These are phyloP conservation scores for Contarinia nasturtii DNA, from an alignment of 1,140 invertebrate species.

Conservation along the genomic window DNA sequence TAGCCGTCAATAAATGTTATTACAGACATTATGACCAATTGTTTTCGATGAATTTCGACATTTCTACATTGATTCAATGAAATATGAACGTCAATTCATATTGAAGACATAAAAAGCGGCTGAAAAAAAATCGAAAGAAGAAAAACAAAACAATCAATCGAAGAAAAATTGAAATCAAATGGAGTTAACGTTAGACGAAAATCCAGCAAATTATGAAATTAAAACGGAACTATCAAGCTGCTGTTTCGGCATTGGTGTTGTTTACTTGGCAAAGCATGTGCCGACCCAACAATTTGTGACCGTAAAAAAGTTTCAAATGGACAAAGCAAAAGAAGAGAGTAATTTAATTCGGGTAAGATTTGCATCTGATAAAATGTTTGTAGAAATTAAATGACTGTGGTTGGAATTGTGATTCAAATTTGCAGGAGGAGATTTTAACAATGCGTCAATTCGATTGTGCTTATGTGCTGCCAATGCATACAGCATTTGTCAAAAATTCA, in stretches of 20 bases:
- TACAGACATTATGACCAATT: no score
- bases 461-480: conserved; percentile 52
- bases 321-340: conserved; percentile 42
- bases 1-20: no score
- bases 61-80: no score
- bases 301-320: conserved; percentile 55
- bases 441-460: conserved; percentile 57
- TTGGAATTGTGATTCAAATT: conserved; percentile 14
- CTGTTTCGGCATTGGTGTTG: conserved; percentile 36
- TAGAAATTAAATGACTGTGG: conserved; percentile 2
- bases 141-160: no score
- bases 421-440: conserved; percentile 53
- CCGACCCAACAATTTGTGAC: conserved; percentile 46
- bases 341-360: conserved; percentile 39
- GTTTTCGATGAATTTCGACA: no score
- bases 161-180: background rate
- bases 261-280: conserved; percentile 37
- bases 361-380: conserved; percentile 1
- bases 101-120: no score
- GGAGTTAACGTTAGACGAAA: conserved; percentile 15
- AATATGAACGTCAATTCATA: no score
- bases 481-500: conserved; percentile 49
- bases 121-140: no score
- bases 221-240: conserved; percentile 43
- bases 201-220: conserved; percentile 31